Evolutionary conservation across 2,888 invertebrate genomes (phyloP).

Genomic region (Athalia cordata): DNA sequence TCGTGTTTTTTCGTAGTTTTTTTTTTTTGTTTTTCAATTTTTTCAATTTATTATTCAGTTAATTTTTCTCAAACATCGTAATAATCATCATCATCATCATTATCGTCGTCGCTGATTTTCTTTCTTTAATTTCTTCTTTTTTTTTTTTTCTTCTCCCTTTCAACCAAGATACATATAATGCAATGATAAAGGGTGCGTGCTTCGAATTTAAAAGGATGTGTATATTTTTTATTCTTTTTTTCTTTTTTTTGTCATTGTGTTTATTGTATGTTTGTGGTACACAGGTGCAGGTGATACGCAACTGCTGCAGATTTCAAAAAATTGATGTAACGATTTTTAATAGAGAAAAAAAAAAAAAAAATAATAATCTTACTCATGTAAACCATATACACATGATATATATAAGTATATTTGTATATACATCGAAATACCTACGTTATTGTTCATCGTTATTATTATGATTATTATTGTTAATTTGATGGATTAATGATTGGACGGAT

Average conservation of each 20-base stretch:
- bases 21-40: conserved; percentile 10
- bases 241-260: too few relatives aligned
- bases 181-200: background rate
- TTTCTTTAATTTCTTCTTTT: background rate
- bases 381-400: background rate
- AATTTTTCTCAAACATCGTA: background rate
- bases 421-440: too few relatives aligned
- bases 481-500: conserved; percentile 20
- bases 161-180: conserved; percentile 11
- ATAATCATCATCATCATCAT: background rate
- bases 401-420: too few relatives aligned
- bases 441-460: too few relatives aligned
- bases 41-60: background rate
- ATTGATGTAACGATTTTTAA: conserved; percentile 3
- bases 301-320: conserved; percentile 38
- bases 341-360: too few relatives aligned
- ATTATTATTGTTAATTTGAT: conserved; percentile 21
- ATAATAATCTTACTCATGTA: too few relatives aligned
- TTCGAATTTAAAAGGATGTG: too few relatives aligned
- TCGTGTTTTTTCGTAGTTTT: background rate
- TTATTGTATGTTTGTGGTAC: too few relatives aligned
- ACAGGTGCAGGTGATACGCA: background rate
- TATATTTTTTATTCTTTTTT: too few relatives aligned
- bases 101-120: background rate
- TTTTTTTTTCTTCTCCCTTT: background rate